These are phyloP conservation scores for Augiades crinisus DNA, from an alignment of 2,888 invertebrate genomes.

Conservation along the genomic window DNA sequence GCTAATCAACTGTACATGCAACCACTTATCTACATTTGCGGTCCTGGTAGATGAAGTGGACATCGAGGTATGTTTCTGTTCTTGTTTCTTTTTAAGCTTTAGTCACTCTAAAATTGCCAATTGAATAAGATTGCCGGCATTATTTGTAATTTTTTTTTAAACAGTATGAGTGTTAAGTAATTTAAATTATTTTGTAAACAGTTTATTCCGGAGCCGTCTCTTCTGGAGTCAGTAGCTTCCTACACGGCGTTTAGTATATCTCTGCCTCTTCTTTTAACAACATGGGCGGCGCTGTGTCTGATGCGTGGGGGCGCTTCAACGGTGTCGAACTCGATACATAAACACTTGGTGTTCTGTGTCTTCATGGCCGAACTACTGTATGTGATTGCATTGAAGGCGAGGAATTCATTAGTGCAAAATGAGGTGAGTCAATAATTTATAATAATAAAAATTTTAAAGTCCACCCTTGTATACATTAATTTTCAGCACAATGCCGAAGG, in stretches of 20 bases:
- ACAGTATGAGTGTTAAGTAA: no score
- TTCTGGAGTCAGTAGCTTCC: constrained; percentile 92
- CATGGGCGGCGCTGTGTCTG: constrained; percentile 90
- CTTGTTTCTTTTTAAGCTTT: no score
- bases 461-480: no score
- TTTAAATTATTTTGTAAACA: constrained; percentile 51
- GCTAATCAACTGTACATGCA: constrained; percentile 95
- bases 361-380: constrained; percentile 93
- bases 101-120: no score
- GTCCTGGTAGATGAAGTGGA: constrained; percentile 95
- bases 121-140: no score
- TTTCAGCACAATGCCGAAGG: constrained; percentile 57
- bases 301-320: constrained; percentile 91
- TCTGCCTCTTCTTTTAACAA: constrained; percentile 88
- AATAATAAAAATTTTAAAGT: no score
- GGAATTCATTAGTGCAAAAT: constrained; percentile 89
- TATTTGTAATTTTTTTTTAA: no score
- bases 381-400: constrained; percentile 92
- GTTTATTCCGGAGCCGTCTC: constrained; percentile 93
- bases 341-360: constrained; percentile 95
- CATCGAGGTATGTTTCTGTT: constrained; percentile 83
- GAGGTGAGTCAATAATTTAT: constrained; percentile 82
- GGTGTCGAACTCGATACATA: constrained; percentile 96
- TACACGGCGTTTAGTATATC: constrained; percentile 94
- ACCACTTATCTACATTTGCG: constrained; percentile 94